Conservation (phyloP, 2,888 invertebrate species). For the Cryptus armator region DNA sequence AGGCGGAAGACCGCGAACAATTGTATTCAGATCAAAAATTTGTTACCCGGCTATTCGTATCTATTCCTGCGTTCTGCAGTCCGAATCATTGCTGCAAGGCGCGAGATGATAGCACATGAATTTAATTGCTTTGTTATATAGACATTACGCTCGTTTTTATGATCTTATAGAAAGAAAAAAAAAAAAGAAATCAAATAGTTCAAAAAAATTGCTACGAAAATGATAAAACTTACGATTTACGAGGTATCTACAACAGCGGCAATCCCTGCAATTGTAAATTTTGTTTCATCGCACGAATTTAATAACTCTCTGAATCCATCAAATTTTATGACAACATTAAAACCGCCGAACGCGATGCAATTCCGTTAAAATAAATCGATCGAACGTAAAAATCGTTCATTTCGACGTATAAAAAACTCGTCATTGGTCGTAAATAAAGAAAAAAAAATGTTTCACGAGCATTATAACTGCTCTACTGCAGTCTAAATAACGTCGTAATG, state of each 20-base stretch:
- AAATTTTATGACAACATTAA: neutral
- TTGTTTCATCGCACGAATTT: neutral
- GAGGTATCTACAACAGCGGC: neutral
- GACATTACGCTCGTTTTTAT: neutral
- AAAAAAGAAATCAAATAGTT: neutral
- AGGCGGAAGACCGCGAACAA: slow-evolving; percentile 36
- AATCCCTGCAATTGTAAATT: neutral
- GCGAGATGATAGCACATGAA: neutral
- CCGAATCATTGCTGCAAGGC: neutral
- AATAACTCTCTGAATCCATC: neutral
- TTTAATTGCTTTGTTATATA: slow-evolving; percentile 8
- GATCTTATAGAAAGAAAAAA: neutral
- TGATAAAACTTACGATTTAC: neutral
- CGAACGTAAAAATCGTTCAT: neutral
- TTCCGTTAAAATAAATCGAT: neutral
- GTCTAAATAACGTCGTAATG: slow-evolving; percentile 17
- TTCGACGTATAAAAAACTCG: neutral
- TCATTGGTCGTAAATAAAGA: neutral
- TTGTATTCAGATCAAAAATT: slow-evolving; percentile 13
- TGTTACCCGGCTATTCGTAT: neutral
- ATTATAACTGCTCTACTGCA: neutral
- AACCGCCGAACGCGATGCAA: neutral
- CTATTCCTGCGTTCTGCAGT: neutral
- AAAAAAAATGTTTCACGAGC: neutral
- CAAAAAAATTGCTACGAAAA: neutral